Evolutionary conservation across 2,888 invertebrate species (phyloP).

Genomic region (Mayetiola destructor): DNA sequence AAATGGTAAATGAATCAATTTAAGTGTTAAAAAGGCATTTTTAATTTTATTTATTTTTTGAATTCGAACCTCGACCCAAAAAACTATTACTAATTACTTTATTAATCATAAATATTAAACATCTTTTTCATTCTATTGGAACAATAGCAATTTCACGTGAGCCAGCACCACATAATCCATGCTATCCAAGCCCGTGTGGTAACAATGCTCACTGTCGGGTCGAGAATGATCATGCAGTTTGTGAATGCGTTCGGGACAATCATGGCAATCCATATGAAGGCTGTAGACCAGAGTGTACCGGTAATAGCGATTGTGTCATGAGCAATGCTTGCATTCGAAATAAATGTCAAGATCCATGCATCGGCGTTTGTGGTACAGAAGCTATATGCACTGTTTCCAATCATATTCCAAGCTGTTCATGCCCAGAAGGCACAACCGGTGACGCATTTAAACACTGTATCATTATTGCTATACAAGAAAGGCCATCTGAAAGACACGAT

Average conservation of each 20-base stretch:
- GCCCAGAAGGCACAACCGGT: conserved; percentile 47
- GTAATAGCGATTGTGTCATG: conserved; percentile 72
- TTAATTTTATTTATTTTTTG: not conserved
- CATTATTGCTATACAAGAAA: conserved; percentile 19
- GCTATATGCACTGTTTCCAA: conserved; percentile 64
- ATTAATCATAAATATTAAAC: not conserved
- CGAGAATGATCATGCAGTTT: conserved; percentile 41
- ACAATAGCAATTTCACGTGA: not conserved
- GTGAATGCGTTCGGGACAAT: conserved; percentile 46
- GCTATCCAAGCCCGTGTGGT: conserved; percentile 57
- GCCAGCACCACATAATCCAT: conserved; percentile 41
- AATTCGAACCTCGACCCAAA: not conserved
- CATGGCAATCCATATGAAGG: conserved; percentile 62
- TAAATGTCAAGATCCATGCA: conserved; percentile 71
- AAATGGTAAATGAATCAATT: not conserved
- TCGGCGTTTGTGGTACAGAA: conserved; percentile 67
- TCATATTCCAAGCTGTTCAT: conserved; percentile 49
- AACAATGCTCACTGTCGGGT: conserved; percentile 51
- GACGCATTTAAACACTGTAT: conserved; percentile 45
- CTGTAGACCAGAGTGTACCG: conserved; percentile 71
- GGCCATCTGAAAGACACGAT: conserved; percentile 27
- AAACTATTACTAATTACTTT: not conserved
- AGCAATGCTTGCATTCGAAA: conserved; percentile 68
- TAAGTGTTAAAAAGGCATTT: not conserved
- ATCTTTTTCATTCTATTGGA: not conserved